These are phyloP conservation scores for Corythucha ciliata DNA, from an alignment of 2,888 invertebrate genomes.

Conservation along the genomic window DNA sequence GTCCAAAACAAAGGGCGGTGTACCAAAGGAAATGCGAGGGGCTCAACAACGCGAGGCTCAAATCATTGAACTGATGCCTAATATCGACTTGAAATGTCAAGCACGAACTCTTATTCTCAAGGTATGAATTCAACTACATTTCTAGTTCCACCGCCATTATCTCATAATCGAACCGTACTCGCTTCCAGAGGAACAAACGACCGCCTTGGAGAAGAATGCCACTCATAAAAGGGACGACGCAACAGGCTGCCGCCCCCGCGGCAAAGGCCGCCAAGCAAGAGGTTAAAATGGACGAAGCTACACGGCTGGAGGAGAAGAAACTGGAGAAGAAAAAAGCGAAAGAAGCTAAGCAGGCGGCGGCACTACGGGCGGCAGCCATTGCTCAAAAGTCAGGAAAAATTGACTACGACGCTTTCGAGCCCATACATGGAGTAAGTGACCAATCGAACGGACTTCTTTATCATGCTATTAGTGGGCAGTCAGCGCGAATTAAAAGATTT, in stretches of 20 bases:
- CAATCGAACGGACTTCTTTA: too few relatives aligned
- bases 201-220: conserved; percentile 19
- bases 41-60: conserved; percentile 11
- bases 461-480: too few relatives aligned
- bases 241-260: too few relatives aligned
- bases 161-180: too few relatives aligned
- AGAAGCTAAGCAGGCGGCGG: conserved; percentile 21
- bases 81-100: conserved; percentile 18
- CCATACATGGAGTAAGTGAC: too few relatives aligned
- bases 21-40: conserved; percentile 8
- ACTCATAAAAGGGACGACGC: conserved; percentile 16
- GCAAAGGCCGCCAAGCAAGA: too few relatives aligned
- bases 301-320: too few relatives aligned
- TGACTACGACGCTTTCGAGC: too few relatives aligned
- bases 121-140: conserved; percentile 4
- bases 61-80: conserved; percentile 21
- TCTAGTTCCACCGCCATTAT: neutral
- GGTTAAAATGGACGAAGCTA: too few relatives aligned
- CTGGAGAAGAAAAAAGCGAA: conserved; percentile 25
- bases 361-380: too few relatives aligned
- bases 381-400: too few relatives aligned
- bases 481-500: too few relatives aligned
- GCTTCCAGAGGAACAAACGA: conserved; percentile 7
- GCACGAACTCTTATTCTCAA: conserved; percentile 14
- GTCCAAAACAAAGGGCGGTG: conserved; percentile 1